Conservation (phyloP, 1,140 invertebrate species). For the Phymastichus coffea region DNA sequence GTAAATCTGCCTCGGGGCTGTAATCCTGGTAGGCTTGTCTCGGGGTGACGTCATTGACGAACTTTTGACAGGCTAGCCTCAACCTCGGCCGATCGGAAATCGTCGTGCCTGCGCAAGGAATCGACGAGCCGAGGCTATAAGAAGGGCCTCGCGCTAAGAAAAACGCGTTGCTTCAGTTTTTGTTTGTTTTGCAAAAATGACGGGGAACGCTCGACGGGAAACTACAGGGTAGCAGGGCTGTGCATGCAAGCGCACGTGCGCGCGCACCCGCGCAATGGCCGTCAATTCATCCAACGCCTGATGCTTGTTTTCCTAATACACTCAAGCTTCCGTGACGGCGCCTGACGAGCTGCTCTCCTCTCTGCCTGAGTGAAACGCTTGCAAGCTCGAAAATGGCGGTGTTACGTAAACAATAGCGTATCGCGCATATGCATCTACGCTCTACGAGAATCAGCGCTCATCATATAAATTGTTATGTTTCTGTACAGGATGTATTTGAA, state of each 20-base stretch:
- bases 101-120: not conserved
- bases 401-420: too few relatives aligned
- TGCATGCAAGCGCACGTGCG: not conserved
- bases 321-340: constrained; percentile 47
- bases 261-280: constrained; percentile 5
- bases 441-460: too few relatives aligned
- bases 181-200: too few relatives aligned
- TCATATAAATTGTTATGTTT: too few relatives aligned
- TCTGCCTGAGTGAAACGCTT: not conserved
- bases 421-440: too few relatives aligned
- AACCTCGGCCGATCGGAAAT: not conserved
- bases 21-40: constrained; percentile 56
- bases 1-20: constrained; percentile 55
- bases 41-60: constrained; percentile 57
- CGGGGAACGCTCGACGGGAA: not conserved
- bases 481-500: too few relatives aligned
- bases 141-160: not conserved
- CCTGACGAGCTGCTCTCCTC: constrained; percentile 30
- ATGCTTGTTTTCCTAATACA: constrained; percentile 50
- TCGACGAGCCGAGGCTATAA: not conserved
- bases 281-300: constrained; percentile 44
- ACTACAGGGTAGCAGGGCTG: not conserved
- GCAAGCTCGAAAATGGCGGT: constrained; percentile 23
- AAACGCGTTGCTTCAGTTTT: too few relatives aligned
- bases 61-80: constrained; percentile 45